Percentiles rank a stretch among this genome's conserved stretches.
phyloP scores from a whole-genome alignment of 2,888 invertebrate species.

The Lottia scabra region DNA sequence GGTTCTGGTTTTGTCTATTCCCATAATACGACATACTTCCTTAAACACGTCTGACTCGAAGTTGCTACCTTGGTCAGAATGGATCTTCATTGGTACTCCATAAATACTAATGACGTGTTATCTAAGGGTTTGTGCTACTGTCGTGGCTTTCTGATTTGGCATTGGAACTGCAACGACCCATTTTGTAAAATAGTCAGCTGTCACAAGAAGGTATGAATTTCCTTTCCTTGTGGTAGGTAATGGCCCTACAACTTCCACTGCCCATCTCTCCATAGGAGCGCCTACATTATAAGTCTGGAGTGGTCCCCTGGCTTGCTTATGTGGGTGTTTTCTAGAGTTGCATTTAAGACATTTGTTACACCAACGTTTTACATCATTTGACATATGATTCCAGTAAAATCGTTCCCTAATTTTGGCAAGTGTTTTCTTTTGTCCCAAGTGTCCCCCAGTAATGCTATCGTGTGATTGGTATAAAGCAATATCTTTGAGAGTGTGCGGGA shows the following conservation, averaged over 20 bases:
- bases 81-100: conserved; percentile 30
- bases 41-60: conserved; percentile 30
- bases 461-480: conserved; percentile 8
- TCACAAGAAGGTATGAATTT: no score
- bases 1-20: conserved; percentile 27
- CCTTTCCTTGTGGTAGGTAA: no score
- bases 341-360: conserved; percentile 26
- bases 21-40: conserved; percentile 30
- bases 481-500: neutral
- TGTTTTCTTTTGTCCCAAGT: conserved; percentile 14
- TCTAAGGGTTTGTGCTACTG: conserved; percentile 28
- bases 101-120: conserved; percentile 24
- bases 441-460: conserved; percentile 16
- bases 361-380: conserved; percentile 19
- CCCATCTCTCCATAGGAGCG: conserved; percentile 26
- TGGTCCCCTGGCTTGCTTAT: conserved; percentile 18
- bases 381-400: conserved; percentile 20
- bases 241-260: conserved; percentile 10
- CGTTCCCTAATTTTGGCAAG: no score
- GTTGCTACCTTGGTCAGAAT: conserved; percentile 34
- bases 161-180: conserved; percentile 25
- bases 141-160: conserved; percentile 29
- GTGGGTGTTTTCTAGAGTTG: conserved; percentile 18
- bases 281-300: conserved; percentile 24
- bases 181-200: no score